A percentile compares a stretch with the other conserved stretches of the same genome.
phyloP scores from a whole-genome alignment of 2,113 vertebrate species.

The Nyctereutes procyonoides region DNA sequence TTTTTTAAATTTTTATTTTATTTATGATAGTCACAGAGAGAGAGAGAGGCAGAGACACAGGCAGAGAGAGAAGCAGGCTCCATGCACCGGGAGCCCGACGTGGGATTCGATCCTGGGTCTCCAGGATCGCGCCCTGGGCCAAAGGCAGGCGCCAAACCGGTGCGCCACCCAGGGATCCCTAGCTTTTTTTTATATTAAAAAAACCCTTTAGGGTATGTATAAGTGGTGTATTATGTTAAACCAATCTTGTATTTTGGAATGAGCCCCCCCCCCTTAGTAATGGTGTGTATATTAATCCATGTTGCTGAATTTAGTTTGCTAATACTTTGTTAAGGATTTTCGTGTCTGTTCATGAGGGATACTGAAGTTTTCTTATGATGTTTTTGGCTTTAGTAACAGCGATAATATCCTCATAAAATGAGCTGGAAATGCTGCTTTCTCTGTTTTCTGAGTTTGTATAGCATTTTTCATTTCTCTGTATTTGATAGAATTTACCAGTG shows the following conservation, averaged over 20 bases:
- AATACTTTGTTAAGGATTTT: constrained; percentile 27
- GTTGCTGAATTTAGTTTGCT: not conserved
- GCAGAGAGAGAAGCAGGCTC: too few relatives aligned
- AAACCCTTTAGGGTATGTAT: not conserved
- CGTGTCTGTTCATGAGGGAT: not conserved
- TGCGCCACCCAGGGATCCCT: too few relatives aligned
- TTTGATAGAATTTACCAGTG: not conserved
- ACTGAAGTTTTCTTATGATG: not conserved
- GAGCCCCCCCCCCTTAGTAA: not conserved
- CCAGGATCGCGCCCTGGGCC: too few relatives aligned
- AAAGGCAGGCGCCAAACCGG: too few relatives aligned
- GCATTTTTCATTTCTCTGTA: not conserved
- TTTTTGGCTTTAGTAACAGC: not conserved
- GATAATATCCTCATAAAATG: not conserved
- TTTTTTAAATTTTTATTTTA: too few relatives aligned
- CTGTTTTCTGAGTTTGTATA: constrained; percentile 32
- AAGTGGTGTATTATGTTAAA: not conserved
- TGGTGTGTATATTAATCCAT: not conserved
- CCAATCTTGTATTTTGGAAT: constrained; percentile 20
- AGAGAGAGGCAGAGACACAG: too few relatives aligned
- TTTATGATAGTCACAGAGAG: too few relatives aligned
- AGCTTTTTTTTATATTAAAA: constrained; percentile 9
- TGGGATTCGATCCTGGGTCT: too few relatives aligned
- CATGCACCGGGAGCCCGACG: too few relatives aligned
- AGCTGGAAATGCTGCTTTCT: not conserved